Percentiles rank a stretch among this genome's conserved stretches.
Evolutionary conservation across 2,888 invertebrate species (phyloP).

Genomic region (Ephialtes manifestator): DNA sequence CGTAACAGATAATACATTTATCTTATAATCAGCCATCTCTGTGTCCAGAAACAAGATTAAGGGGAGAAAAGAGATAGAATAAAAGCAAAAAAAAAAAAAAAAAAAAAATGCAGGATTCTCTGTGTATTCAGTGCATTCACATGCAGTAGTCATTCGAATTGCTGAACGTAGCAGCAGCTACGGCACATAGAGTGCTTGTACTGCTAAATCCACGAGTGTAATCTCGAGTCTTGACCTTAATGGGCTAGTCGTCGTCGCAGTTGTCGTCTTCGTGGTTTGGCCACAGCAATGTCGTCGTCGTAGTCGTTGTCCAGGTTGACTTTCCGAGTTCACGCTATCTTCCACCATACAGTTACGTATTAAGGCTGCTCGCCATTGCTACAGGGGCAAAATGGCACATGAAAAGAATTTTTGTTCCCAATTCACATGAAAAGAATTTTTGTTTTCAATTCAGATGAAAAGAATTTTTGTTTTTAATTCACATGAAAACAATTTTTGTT

Average conservation of each 20-base stretch:
- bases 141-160: slow-evolving; percentile 20
- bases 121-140: not conserved
- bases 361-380: slow-evolving; percentile 18
- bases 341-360: slow-evolving; percentile 31
- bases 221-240: slow-evolving; percentile 66
- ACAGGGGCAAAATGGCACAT: too few relatives aligned
- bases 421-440: too few relatives aligned
- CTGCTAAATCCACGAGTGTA: slow-evolving; percentile 55
- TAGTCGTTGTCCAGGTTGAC: slow-evolving; percentile 24
- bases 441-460: too few relatives aligned
- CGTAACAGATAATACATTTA: slow-evolving; percentile 4
- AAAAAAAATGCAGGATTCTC: not conserved
- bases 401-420: too few relatives aligned
- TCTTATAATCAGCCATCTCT: slow-evolving; percentile 18
- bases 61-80: slow-evolving; percentile 5
- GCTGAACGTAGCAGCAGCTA: slow-evolving; percentile 14
- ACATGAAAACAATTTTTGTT: too few relatives aligned
- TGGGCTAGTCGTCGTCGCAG: slow-evolving; percentile 36
- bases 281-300: slow-evolving; percentile 4
- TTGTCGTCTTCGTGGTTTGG: slow-evolving; percentile 16
- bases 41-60: slow-evolving; percentile 22
- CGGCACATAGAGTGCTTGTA: slow-evolving; percentile 16
- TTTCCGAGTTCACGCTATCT: slow-evolving; percentile 35
- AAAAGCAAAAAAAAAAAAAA: slow-evolving; percentile 1
- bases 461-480: too few relatives aligned